Conservation (phyloP, 2,113 vertebrate species). For the Neoarius graeffei region DNA sequence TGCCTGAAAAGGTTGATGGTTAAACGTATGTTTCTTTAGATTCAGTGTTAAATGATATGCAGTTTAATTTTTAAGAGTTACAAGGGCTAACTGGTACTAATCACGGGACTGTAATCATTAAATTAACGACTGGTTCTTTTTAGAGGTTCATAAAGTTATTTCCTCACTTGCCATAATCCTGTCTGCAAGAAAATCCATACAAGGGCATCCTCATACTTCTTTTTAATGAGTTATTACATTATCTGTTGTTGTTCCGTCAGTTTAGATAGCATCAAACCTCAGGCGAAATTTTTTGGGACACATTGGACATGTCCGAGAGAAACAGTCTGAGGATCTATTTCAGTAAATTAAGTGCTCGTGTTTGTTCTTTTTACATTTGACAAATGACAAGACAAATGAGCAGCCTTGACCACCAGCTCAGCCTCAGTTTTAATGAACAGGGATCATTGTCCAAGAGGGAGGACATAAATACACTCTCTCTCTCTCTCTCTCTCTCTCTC, state of each 20-base stretch:
- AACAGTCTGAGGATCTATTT: conserved; percentile 3
- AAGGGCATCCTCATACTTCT: conserved; percentile 23
- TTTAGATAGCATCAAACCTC: conserved; percentile 41
- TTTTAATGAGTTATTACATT: conserved; percentile 66
- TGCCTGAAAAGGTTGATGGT: not conserved
- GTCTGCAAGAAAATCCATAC: not conserved
- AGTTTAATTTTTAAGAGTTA: not conserved
- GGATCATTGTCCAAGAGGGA: conserved; percentile 62
- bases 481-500: not conserved
- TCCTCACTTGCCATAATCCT: not conserved
- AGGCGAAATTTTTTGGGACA: not conserved
- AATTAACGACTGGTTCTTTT: not conserved
- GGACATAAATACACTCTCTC: conserved; percentile 35
- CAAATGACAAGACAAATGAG: conserved; percentile 61
- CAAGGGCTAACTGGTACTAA: not conserved
- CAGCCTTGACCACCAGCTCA: conserved; percentile 62
- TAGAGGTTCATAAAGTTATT: not conserved
- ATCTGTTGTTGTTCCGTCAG: conserved; percentile 64
- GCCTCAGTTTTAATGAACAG: conserved; percentile 60
- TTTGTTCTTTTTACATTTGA: conserved; percentile 10
- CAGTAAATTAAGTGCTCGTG: conserved; percentile 15
- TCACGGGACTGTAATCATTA: not conserved
- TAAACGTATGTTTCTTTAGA: not conserved
- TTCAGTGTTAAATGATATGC: not conserved
- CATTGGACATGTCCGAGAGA: not conserved